phyloP scores from a whole-genome alignment of 1,140 invertebrate species.

The Drosophila yakuba region DNA sequence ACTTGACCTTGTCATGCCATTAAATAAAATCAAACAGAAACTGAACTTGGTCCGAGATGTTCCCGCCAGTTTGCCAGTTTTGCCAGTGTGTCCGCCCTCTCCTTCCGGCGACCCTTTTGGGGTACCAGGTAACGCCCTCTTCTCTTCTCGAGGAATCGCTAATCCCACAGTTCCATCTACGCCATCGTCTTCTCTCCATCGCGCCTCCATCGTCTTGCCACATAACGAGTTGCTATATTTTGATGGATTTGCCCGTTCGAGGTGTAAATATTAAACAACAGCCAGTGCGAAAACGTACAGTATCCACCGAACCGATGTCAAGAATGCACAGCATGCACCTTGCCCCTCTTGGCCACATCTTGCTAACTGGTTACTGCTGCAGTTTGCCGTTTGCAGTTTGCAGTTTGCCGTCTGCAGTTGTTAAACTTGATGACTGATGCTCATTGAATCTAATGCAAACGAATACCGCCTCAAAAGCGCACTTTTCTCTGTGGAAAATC shows the following conservation, averaged over 20 bases:
- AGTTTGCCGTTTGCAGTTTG: neutral
- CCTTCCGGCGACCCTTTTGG: slow-evolving; percentile 10
- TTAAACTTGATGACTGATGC: slow-evolving; percentile 52
- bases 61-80: slow-evolving; percentile 8
- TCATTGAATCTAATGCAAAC: slow-evolving; percentile 58
- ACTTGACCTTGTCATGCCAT: slow-evolving; percentile 83
- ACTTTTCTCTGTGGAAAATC: neutral
- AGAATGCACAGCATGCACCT: slow-evolving; percentile 4
- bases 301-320: slow-evolving; percentile 16
- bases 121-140: slow-evolving; percentile 28
- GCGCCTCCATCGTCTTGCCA: slow-evolving; percentile 36
- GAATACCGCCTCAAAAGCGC: slow-evolving; percentile 34
- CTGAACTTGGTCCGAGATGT: slow-evolving; percentile 60
- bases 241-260: slow-evolving; percentile 74
- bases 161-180: slow-evolving; percentile 22
- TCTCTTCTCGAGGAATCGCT: slow-evolving; percentile 23
- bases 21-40: slow-evolving; percentile 81
- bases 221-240: slow-evolving; percentile 77
- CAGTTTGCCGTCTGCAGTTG: slow-evolving; percentile 20
- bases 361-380: slow-evolving; percentile 27
- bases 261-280: slow-evolving; percentile 81
- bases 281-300: slow-evolving; percentile 72
- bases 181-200: slow-evolving; percentile 10
- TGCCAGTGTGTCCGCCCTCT: slow-evolving; percentile 60
- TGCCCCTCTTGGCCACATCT: slow-evolving; percentile 18